Base-by-base conservation (phyloP, 1,140 invertebrate genomes). In the Venustaconcha ellipsiformis region DNA sequence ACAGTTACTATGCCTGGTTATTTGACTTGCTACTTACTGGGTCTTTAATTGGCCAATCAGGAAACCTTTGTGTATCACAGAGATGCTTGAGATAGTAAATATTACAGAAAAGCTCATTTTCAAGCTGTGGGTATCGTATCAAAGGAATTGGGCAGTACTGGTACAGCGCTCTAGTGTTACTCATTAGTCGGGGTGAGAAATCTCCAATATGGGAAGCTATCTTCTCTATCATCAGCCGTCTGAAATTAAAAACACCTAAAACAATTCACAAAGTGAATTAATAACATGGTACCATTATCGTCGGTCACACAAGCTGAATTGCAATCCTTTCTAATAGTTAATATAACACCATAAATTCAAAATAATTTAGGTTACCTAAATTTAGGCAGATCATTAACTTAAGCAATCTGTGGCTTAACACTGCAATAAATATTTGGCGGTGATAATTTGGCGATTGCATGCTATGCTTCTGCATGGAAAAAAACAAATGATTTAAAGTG, bases 71-170 rank as follows among this genome's bases (percentile, higher is more conserved):
- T 4, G 93, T 94, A 91, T 99, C 97, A 91, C 97, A 99, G 66
- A 99, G 92, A 92, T 99, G 97, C 67, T 97, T 92, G 76, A 99
- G 92, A 90, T 99, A 99, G 91, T 98, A 99, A 87, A 98, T 98
- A 91, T 98, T 97, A 90, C 98, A 99, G 92, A 99, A 99, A 17
- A 99, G 92, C 92, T 99, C 98, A 83, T 94, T 93, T 84, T 98
- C 95, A 76, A 99, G 91, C 91, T 99, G 97, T 23, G 96, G 96
- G 93, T 99, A 99, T 76, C 94, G 93, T 55, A 99, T 94, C 15
- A 95, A 94, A 59, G 98, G 98, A 84, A 99, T 98, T 20, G 97
- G 95, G 85, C 98, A 95, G 89, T 99, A 99, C 69, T 97, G 96
- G 91, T 99, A 99, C 63, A 97, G 91, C 0, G 97, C 96, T 91